These are phyloP conservation scores for Drosophila paucipuncta DNA, from an alignment of 2,888 invertebrate species.

Conservation along the genomic window DNA sequence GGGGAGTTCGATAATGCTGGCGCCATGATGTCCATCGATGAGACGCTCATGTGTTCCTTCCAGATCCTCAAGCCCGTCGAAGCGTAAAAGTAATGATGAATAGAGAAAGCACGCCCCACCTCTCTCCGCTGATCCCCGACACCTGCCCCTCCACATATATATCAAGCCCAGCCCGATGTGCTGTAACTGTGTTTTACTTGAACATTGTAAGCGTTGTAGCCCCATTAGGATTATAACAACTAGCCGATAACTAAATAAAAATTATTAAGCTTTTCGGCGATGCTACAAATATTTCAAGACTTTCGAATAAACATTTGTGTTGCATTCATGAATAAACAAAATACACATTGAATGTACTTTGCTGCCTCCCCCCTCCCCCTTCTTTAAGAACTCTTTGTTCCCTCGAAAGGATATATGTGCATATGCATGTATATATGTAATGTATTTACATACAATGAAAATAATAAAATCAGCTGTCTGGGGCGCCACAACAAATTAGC, in stretches of 20 bases:
- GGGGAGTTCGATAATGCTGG: conserved; percentile 93
- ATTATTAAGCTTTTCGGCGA: background rate
- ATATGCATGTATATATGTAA: background rate
- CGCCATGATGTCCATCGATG: conserved; percentile 98
- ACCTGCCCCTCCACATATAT: background rate
- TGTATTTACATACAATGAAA: background rate
- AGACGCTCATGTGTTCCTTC: conserved; percentile 98
- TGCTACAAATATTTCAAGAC: background rate
- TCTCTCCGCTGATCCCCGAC: too few species aligned
- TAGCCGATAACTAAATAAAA: background rate
- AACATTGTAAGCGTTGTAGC: conserved; percentile 29
- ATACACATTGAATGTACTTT: background rate
- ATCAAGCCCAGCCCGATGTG: background rate
- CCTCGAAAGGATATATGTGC: background rate
- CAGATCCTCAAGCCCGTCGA: conserved; percentile 66
- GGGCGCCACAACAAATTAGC: conserved; percentile 68
- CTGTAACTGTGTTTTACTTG: conserved; percentile 18
- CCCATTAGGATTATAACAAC: background rate
- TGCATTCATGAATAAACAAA: background rate
- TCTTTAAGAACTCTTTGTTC: background rate
- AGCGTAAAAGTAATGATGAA: conserved; percentile 53
- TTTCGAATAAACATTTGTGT: too few species aligned
- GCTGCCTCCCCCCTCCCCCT: too few species aligned
- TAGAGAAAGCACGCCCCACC: background rate
- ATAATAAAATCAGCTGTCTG: conserved; percentile 37